Base-by-base conservation (phyloP, 35 echinoderm and acorn worm species). In the Strongylocentrotus purpuratus region DNA sequence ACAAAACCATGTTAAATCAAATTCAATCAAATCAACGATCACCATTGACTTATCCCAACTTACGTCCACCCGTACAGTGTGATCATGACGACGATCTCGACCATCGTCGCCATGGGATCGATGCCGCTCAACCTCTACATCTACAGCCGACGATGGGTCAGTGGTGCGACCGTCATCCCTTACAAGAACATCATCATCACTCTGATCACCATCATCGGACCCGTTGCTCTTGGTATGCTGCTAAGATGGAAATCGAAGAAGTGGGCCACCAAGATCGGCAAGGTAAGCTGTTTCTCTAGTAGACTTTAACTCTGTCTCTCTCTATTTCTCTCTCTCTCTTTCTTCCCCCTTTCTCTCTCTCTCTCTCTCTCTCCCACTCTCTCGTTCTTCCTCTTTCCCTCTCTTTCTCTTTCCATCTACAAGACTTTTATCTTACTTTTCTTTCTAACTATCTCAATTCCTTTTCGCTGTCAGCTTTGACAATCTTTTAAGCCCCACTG, bases 81-180 rank as follows among this genome's bases (percentile, higher is more conserved):
- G 46, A 91, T 94, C 45, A 98, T 98, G 97, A 98, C 97, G 47
- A 96, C 96, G 48, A 87, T 96, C 3, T 98, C 97, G 5, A 98
- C 97, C 3, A 61, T 88, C 9, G 94, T 93, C 22, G 96, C 97
- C 0, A 48, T 98, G 47, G 95, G 90, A 13, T 96, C 96, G 92
- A 94, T 98, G 94, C 97, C 97, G 0, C 95, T 98, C 25, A 95
- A 95, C 86, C 92, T 98, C 32, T 96, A 87, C 88, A 93, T 98
- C 45, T 98, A 98, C 65, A 94, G 95, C 25, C 94, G 97, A 61
- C 94, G 95, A 33, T 98, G 97, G 97, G 95, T 94, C 5, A 94
- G 96, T 2, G 52, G n/a, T 9, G 60, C 58, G 17, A 58, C 78
- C 33, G 85, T 95, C 17, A 96, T 98, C 13, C 97, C 97, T 32